Percentiles rank a stretch among this genome's conserved stretches.
Conservation (phyloP, 1,140 invertebrate species). For the Pygmarrhopalites habei region DNA sequence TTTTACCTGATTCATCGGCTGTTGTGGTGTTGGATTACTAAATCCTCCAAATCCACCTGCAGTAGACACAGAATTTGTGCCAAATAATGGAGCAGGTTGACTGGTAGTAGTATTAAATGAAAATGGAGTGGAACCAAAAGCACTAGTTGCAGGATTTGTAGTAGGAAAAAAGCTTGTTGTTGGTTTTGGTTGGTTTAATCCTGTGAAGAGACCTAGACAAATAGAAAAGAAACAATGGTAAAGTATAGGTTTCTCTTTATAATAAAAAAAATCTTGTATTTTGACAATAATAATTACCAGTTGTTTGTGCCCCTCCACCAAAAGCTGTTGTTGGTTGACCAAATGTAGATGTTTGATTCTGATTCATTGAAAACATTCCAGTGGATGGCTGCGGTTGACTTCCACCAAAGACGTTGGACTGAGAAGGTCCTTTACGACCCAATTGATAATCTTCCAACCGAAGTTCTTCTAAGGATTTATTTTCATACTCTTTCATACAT, state of each 20-base stretch:
- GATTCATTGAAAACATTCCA: slow-evolving; percentile 24
- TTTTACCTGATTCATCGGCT: too few relatives aligned
- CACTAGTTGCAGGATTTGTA: slow-evolving; percentile 5
- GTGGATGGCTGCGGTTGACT: slow-evolving; percentile 13
- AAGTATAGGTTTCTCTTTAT: too few relatives aligned
- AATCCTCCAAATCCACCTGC: slow-evolving; percentile 28
- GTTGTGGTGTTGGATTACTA: too few relatives aligned
- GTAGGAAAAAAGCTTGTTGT: slow-evolving; percentile 24
- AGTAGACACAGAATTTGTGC: slow-evolving; percentile 27
- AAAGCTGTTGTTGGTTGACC: slow-evolving; percentile 25
- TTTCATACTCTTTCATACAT: slow-evolving; percentile 95
- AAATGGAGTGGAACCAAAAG: slow-evolving; percentile 25
- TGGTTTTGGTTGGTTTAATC: slow-evolving; percentile 28
- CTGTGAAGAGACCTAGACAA: slow-evolving; percentile 11
- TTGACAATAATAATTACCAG: too few relatives aligned
- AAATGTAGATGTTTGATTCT: slow-evolving; percentile 12
- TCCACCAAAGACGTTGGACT: slow-evolving; percentile 39
- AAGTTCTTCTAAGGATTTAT: slow-evolving; percentile 87
- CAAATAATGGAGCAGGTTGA: slow-evolving; percentile 25
- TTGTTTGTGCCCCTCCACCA: slow-evolving; percentile 9
- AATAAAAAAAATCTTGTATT: too few relatives aligned
- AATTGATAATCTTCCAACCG: slow-evolving; percentile 86
- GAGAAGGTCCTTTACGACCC: slow-evolving; percentile 68
- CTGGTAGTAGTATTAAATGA: slow-evolving; percentile 24
- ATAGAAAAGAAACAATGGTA: slow-evolving; percentile 1